Conservation (phyloP, 2,797 vertebrate species). For the Acridotheres tristis region DNA sequence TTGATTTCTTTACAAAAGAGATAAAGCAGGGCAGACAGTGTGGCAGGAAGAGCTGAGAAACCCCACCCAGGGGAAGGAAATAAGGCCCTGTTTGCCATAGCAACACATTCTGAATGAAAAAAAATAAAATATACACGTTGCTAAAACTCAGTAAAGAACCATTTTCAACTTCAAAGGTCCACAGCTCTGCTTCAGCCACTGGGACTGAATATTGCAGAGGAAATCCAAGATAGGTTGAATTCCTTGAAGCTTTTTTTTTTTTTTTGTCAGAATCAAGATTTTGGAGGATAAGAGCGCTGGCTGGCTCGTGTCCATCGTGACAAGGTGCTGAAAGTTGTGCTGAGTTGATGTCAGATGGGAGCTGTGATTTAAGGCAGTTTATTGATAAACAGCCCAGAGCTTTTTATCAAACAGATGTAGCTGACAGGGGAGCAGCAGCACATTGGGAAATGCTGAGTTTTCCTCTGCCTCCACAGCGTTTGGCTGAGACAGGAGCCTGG, state of each 20-base stretch:
- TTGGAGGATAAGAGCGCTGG: neutral
- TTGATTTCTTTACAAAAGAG: neutral
- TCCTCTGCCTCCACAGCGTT: conserved; percentile 32
- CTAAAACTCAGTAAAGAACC: neutral
- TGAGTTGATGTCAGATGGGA: conserved; percentile 20
- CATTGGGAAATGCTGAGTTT: conserved; percentile 25
- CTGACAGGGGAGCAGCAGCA: conserved; percentile 23
- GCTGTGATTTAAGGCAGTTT: neutral
- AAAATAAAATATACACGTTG: neutral
- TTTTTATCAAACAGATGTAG: conserved; percentile 35
- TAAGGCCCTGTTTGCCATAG: neutral
- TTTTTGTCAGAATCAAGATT: neutral
- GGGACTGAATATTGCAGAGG: neutral
- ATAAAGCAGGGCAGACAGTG: neutral
- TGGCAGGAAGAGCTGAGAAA: neutral
- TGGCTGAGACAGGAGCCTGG: conserved; percentile 56
- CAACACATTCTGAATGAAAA: neutral
- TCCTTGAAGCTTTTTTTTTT: neutral
- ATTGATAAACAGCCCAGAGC: conserved; percentile 34
- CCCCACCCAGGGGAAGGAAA: neutral
- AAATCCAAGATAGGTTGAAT: conserved; percentile 7
- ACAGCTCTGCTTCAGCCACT: neutral
- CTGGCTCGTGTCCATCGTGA: neutral
- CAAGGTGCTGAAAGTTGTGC: conserved; percentile 33
- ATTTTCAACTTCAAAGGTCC: neutral